Conservation (phyloP, 2,113 vertebrate genomes). For the Camelus dromedarius region DNA sequence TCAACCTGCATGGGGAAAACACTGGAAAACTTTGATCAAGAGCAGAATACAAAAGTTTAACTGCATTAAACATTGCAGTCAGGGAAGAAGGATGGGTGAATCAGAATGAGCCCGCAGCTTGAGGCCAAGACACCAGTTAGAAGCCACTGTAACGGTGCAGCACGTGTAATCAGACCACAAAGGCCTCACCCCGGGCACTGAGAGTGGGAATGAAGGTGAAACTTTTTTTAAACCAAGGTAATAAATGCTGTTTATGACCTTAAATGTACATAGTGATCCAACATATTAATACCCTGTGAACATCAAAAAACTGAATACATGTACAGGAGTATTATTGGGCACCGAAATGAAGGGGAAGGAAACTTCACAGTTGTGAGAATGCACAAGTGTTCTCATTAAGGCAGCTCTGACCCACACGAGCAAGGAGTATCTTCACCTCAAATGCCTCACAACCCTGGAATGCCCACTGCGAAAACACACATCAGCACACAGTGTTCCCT, state of each 20-base stretch:
- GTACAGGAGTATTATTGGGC: conserved; percentile 78
- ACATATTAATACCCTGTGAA: conserved; percentile 66
- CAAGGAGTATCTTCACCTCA: too few species aligned
- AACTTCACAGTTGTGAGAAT: too few species aligned
- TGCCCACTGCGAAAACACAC: too few species aligned
- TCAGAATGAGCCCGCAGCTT: background rate
- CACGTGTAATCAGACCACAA: background rate
- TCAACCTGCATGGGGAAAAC: background rate
- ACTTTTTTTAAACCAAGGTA: conserved; percentile 79
- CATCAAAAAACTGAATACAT: conserved; percentile 77
- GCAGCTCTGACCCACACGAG: too few species aligned
- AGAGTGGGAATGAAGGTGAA: background rate
- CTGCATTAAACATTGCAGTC: background rate
- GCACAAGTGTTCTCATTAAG: too few species aligned
- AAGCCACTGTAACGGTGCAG: background rate
- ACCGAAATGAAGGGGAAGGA: conserved; percentile 67
- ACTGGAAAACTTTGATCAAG: background rate
- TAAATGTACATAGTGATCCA: conserved; percentile 80
- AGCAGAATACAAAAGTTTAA: background rate
- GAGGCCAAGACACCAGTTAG: background rate
- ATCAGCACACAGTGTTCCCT: too few species aligned
- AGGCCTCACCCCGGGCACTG: background rate
- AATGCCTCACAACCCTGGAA: too few species aligned
- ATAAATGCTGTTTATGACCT: conserved; percentile 86
- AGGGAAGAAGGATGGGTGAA: background rate